Conservation (phyloP, 2,113 vertebrate genomes). For the Theristicus caerulescens region DNA sequence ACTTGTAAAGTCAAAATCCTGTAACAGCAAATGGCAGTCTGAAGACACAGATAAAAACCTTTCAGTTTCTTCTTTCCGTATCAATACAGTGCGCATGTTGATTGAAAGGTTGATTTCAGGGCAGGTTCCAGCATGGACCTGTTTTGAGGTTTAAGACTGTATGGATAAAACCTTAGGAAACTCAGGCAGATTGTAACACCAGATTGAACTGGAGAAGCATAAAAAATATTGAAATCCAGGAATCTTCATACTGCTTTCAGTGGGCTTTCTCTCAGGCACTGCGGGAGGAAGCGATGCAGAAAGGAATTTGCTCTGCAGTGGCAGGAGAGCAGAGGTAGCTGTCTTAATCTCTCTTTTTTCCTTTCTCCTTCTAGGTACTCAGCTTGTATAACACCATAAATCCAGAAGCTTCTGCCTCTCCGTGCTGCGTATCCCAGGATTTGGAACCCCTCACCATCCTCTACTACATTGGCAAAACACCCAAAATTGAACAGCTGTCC, state of each 20-base stretch:
- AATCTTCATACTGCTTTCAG: not conserved
- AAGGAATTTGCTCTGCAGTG: not conserved
- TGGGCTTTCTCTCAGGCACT: not conserved
- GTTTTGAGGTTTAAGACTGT: not conserved
- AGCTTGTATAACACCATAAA: conserved; percentile 95
- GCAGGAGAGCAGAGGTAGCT: not conserved
- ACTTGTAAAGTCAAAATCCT: not conserved
- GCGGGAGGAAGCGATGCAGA: not conserved
- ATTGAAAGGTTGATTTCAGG: not conserved
- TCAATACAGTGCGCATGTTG: accelerated
- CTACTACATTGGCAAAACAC: conserved; percentile 95
- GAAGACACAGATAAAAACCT: not conserved
- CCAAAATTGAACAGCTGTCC: conserved; percentile 97
- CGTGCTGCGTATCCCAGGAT: conserved; percentile 96
- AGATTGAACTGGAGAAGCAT: not conserved
- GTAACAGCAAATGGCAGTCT: not conserved
- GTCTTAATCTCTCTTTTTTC: not conserved
- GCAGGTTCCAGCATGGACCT: not conserved
- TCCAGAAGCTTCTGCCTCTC: conserved; percentile 95
- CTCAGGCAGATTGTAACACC: not conserved
- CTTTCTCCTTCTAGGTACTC: conserved; percentile 81
- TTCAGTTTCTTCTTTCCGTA: not conserved
- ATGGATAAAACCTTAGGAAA: not conserved
- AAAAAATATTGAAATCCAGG: not conserved
- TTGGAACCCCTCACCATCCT: conserved; percentile 96